Percentiles rank a stretch among this genome's conserved stretches.
These are phyloP conservation scores for Pangasianodon gigas DNA, from an alignment of 2,113 vertebrate species.

Conservation along the genomic window DNA sequence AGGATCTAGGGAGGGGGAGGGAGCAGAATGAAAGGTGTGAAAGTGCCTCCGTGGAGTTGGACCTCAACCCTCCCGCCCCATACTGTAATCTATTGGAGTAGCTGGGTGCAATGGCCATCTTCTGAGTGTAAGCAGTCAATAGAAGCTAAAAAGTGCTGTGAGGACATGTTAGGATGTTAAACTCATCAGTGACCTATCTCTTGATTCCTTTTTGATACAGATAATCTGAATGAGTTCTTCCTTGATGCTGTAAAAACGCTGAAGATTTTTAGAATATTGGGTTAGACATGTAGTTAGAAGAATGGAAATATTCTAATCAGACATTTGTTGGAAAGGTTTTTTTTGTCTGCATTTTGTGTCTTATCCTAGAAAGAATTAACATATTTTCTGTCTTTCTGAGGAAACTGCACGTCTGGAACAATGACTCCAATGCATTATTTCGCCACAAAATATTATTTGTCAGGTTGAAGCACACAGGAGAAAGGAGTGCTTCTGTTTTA, in stretches of 20 bases:
- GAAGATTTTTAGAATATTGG: not conserved
- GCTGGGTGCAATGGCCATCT: slow-evolving; percentile 72
- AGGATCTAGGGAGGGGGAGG: slow-evolving; percentile 48
- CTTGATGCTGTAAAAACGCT: not conserved
- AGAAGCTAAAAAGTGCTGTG: not conserved
- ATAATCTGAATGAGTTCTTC: not conserved
- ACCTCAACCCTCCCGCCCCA: slow-evolving; percentile 69
- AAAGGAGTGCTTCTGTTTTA: not conserved
- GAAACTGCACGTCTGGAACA: not conserved
- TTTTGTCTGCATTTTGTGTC: not conserved
- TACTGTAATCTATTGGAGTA: slow-evolving; percentile 60
- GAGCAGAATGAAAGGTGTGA: slow-evolving; percentile 42
- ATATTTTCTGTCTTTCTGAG: not conserved
- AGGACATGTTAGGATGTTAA: not conserved
- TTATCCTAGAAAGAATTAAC: not conserved
- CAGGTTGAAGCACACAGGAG: not conserved
- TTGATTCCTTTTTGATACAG: not conserved
- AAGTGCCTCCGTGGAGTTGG: slow-evolving; percentile 73
- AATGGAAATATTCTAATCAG: not conserved
- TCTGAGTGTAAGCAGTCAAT: slow-evolving; percentile 53
- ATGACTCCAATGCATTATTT: not conserved
- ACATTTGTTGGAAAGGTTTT: not conserved
- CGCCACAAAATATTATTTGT: not conserved
- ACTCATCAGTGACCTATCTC: not conserved
- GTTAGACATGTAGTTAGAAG: not conserved